A percentile compares a stretch with the other conserved stretches of the same genome.
phyloP scores from a whole-genome alignment of 2,888 invertebrate genomes.

The Cremastobaeus sp. region DNA sequence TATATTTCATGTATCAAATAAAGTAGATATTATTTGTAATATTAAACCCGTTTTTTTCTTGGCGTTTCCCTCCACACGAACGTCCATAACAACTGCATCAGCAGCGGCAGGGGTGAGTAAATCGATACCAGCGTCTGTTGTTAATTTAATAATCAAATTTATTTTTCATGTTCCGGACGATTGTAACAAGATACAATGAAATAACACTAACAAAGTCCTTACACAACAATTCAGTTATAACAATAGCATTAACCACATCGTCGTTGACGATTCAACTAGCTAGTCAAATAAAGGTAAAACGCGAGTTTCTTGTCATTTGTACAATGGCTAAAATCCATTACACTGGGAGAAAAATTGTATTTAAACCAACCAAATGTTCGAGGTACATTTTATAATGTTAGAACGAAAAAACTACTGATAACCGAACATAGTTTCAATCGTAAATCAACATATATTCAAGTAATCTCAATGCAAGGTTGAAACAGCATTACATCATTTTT shows the following conservation, averaged over 20 bases:
- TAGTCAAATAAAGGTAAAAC: conserved; percentile 21
- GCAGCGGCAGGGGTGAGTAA: no score
- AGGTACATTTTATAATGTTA: no score
- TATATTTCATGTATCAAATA: conserved; percentile 58
- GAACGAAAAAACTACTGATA: no score
- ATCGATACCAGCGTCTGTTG: neutral
- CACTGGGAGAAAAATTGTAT: no score
- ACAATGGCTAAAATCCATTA: conserved; percentile 28
- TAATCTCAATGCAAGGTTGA: no score
- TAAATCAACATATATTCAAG: no score
- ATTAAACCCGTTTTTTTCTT: conserved; percentile 20
- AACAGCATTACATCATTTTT: no score
- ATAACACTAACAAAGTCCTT: conserved; percentile 24
- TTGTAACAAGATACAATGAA: conserved; percentile 22
- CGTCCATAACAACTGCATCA: no score
- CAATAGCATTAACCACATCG: conserved; percentile 18
- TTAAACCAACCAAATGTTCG: no score
- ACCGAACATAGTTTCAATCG: no score
- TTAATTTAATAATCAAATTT: conserved; percentile 20
- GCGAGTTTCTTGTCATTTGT: conserved; percentile 21
- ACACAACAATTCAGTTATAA: conserved; percentile 7
- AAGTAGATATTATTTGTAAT: conserved; percentile 59
- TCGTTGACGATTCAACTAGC: conserved; percentile 5
- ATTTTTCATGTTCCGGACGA: conserved; percentile 5
- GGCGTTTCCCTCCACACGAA: neutral